phyloP scores from a whole-genome alignment of 2,113 vertebrate species.

The Excalfactoria chinensis region DNA sequence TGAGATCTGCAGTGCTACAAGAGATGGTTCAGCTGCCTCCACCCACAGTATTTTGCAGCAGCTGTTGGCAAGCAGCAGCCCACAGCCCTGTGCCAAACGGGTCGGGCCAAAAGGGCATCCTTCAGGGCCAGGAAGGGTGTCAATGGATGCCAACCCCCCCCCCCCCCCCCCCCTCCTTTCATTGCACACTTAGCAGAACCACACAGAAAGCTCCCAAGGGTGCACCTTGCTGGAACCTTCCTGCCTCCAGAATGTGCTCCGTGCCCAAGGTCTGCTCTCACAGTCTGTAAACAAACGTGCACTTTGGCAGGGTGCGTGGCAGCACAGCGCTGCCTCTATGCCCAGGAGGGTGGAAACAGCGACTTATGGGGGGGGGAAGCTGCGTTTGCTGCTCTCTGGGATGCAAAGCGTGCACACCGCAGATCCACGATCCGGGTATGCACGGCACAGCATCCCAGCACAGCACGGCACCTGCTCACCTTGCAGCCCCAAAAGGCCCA shows the following conservation, averaged over 20 bases:
- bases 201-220: background rate
- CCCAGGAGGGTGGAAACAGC: background rate
- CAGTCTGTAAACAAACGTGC: fast-evolving
- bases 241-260: background rate
- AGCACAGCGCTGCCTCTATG: background rate
- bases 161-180: background rate
- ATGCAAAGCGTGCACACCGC: background rate
- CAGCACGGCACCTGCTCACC: background rate
- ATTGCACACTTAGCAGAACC: background rate
- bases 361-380: background rate
- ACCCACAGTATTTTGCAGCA: background rate
- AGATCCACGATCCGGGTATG: background rate
- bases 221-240: background rate
- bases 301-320: background rate
- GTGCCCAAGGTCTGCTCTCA: background rate
- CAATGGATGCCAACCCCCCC: slow-evolving; percentile 8
- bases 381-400: too few relatives aligned
- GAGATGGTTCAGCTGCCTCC: background rate
- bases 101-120: background rate
- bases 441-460: too few relatives aligned
- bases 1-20: background rate
- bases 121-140: slow-evolving; percentile 3
- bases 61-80: background rate
- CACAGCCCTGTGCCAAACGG: background rate
- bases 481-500: background rate